Conservation (phyloP, 2,888 invertebrate species). For the Drosophila atripex region DNA sequence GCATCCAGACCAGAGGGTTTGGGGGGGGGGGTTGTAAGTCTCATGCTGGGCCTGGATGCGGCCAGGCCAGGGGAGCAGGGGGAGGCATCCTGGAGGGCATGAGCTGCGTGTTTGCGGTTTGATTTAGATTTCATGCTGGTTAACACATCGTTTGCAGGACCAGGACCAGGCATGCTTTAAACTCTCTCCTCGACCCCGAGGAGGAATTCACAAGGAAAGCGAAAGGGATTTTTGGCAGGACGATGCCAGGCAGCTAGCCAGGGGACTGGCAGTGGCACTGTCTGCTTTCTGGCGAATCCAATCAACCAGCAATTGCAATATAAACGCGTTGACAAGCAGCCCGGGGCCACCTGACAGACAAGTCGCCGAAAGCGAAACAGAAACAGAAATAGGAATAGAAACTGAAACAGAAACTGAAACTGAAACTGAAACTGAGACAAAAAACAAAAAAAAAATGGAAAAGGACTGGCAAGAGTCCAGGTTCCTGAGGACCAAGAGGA, state of each 20-base stretch:
- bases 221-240: constrained; percentile 24
- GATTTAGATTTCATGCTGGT: constrained; percentile 66
- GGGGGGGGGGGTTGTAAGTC: too few relatives aligned
- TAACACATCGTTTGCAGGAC: constrained; percentile 58
- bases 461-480: constrained; percentile 17
- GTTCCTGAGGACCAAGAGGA: constrained; percentile 24
- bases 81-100: background rate
- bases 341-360: constrained; percentile 24
- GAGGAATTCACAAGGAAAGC: constrained; percentile 41
- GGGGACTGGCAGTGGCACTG: constrained; percentile 4
- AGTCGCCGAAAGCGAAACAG: constrained; percentile 7
- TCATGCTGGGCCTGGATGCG: constrained; percentile 3
- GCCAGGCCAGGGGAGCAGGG: background rate
- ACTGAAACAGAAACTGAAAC: constrained; percentile 13
- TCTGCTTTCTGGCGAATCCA: constrained; percentile 46
- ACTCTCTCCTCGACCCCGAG: constrained; percentile 9
- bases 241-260: background rate
- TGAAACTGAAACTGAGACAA: constrained; percentile 9
- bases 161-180: constrained; percentile 15
- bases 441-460: background rate
- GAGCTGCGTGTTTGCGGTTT: constrained; percentile 57
- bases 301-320: constrained; percentile 50
- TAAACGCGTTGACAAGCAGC: constrained; percentile 43
- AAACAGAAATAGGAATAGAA: constrained; percentile 9
- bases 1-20: constrained; percentile 46